Evolutionary conservation across 2,113 vertebrate genomes (phyloP).

Genomic region (Irena cyanogastra): DNA sequence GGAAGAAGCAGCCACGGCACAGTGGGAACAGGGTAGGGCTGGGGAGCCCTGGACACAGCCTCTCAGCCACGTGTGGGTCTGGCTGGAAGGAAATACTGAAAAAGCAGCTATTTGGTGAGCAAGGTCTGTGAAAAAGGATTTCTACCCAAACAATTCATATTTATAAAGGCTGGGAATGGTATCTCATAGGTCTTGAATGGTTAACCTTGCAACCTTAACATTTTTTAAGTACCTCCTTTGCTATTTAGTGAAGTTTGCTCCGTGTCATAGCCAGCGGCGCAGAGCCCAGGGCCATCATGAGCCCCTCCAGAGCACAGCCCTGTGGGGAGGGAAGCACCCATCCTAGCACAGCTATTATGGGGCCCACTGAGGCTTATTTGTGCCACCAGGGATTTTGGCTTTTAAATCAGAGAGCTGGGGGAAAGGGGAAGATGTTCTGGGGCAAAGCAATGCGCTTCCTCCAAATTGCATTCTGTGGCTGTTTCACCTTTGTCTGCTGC

Average conservation of each 20-base stretch:
- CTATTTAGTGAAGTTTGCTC: neutral
- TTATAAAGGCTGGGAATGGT: neutral
- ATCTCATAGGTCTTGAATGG: neutral
- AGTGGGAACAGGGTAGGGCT: neutral
- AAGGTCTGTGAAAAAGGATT: neutral
- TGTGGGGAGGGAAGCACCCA: rapidly evolving
- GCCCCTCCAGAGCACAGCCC: neutral
- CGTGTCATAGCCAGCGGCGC: too few relatives aligned
- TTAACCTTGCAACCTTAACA: neutral
- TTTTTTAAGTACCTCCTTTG: neutral
- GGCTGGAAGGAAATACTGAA: neutral
- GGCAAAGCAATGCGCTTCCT: neutral
- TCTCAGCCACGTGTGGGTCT: rapidly evolving
- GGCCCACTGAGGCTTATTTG: neutral
- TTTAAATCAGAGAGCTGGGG: neutral
- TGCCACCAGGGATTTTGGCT: neutral
- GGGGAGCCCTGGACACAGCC: too few relatives aligned
- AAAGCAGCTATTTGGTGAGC: neutral
- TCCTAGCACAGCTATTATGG: neutral
- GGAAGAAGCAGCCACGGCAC: neutral
- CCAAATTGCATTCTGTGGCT: neutral
- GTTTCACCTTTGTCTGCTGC: neutral
- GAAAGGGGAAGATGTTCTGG: neutral
- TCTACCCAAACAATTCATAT: neutral
- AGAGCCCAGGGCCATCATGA: neutral